Evolutionary conservation across 2,113 vertebrate species (phyloP).

Genomic region (Sander vitreus): DNA sequence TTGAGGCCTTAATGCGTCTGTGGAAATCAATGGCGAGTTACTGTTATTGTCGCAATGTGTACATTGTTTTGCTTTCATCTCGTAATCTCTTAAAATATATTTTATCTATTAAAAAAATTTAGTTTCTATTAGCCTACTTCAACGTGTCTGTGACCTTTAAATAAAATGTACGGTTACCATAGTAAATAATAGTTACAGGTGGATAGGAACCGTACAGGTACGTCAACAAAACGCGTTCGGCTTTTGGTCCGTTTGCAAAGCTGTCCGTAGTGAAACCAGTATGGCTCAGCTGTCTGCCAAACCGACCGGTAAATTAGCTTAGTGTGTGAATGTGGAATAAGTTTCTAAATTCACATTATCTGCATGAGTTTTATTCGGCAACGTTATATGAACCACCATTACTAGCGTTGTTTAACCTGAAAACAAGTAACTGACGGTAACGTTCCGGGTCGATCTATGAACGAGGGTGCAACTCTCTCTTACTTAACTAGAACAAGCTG

Average conservation of each 20-base stretch:
- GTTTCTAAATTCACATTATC: neutral
- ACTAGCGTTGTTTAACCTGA: neutral
- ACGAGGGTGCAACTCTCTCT: neutral
- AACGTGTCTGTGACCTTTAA: too few species aligned
- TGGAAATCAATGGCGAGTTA: neutral
- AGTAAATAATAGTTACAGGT: too few species aligned
- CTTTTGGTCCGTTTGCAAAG: constrained; percentile 46
- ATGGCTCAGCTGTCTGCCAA: neutral
- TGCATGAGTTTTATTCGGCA: neutral
- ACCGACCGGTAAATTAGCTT: neutral
- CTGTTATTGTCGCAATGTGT: neutral
- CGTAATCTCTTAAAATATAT: too few species aligned
- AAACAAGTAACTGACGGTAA: neutral
- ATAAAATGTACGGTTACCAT: too few species aligned
- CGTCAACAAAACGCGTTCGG: neutral
- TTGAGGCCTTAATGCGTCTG: neutral
- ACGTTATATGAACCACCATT: neutral
- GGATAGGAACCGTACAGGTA: too few species aligned
- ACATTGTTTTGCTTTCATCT: neutral
- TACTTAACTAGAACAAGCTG: constrained; percentile 54
- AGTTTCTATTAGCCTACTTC: too few species aligned
- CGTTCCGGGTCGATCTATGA: neutral
- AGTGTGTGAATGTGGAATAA: neutral
- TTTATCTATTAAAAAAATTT: too few species aligned
- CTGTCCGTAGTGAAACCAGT: constrained; percentile 57